Evolutionary conservation across 2,113 vertebrate genomes (phyloP).

Genomic region (Nothoprocta pentlandii): DNA sequence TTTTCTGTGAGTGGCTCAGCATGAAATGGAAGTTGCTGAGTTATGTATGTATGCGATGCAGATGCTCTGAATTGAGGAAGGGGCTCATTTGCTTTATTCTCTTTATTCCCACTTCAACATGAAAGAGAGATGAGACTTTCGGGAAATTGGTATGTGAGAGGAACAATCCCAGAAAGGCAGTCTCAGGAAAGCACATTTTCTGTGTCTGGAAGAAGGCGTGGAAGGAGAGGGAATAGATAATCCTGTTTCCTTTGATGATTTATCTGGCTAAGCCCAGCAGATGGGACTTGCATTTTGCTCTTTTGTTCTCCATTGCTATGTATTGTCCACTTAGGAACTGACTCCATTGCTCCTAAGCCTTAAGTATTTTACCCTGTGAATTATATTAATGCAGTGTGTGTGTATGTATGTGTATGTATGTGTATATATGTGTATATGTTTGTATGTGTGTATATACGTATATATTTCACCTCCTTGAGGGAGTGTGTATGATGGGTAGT

Average conservation of each 20-base stretch:
- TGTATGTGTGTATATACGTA: too few species aligned
- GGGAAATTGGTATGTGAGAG: neutral
- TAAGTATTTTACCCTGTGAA: neutral
- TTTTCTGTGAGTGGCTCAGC: slow-evolving; percentile 43
- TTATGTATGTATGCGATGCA: slow-evolving; percentile 17
- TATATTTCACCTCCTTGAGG: too few species aligned
- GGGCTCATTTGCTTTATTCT: slow-evolving; percentile 63
- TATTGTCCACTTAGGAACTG: neutral
- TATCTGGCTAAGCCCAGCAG: neutral
- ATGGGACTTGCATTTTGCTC: neutral
- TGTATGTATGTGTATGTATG: too few species aligned
- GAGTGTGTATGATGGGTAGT: neutral
- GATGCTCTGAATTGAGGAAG: slow-evolving; percentile 59
- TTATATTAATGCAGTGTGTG: neutral
- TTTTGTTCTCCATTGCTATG: neutral
- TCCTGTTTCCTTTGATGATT: slow-evolving; percentile 7
- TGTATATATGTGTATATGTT: too few species aligned
- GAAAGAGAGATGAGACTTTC: slow-evolving; percentile 38
- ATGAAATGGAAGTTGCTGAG: slow-evolving; percentile 56
- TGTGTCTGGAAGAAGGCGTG: neutral
- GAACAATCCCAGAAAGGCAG: slow-evolving; percentile 19
- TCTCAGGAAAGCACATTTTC: neutral
- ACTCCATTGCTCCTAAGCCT: neutral
- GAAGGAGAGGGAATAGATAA: slow-evolving; percentile 6
- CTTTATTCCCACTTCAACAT: slow-evolving; percentile 55